A percentile compares a stretch with the other conserved stretches of the same genome.
These are phyloP conservation scores for Palloptera scutellata DNA, from an alignment of 2,888 invertebrate species.

Conservation along the genomic window DNA sequence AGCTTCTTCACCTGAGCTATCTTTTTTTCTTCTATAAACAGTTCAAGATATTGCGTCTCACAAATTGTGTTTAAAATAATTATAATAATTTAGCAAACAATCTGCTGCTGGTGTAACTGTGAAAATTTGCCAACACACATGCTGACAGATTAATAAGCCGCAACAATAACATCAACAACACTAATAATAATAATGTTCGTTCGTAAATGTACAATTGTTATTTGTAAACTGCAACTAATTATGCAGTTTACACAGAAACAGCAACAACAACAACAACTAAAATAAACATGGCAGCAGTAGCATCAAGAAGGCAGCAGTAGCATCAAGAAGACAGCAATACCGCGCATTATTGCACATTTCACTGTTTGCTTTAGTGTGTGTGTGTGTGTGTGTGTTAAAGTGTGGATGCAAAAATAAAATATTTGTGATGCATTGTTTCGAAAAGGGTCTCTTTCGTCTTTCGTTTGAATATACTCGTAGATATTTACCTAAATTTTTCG, in stretches of 20 bases:
- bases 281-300: neutral
- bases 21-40: too few relatives aligned
- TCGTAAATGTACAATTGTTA: neutral
- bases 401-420: slow-evolving; percentile 6
- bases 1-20: too few relatives aligned
- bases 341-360: neutral
- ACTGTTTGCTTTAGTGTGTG: neutral
- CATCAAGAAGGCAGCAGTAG: neutral
- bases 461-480: neutral
- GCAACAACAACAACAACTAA: neutral
- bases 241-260: neutral
- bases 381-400: neutral
- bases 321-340: neutral
- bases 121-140: slow-evolving; percentile 22
- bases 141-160: slow-evolving; percentile 21
- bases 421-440: neutral
- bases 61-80: too few relatives aligned
- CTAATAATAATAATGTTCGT: slow-evolving; percentile 14
- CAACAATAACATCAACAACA: slow-evolving; percentile 31
- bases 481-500: slow-evolving; percentile 17
- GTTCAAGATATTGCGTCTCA: too few relatives aligned
- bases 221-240: neutral
- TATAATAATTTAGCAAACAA: too few relatives aligned
- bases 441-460: neutral
- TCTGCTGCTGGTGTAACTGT: too few relatives aligned